Conservation (phyloP, 2,888 invertebrate species). For the Graphium colonna region DNA sequence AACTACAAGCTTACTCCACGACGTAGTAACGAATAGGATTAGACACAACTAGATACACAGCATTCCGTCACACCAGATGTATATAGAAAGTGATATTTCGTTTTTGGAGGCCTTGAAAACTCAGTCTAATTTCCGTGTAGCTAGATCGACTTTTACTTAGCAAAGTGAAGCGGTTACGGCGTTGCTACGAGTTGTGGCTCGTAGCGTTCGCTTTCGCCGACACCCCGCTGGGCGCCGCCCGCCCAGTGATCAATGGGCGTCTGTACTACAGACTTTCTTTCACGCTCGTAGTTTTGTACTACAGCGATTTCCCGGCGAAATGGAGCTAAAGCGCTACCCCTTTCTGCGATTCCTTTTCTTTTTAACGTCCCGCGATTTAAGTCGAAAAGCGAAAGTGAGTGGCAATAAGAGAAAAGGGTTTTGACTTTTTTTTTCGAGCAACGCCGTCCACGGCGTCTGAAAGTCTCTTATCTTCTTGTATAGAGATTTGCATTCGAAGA, state of each 20-base stretch:
- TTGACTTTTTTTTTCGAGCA: background rate
- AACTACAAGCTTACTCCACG: constrained; percentile 33
- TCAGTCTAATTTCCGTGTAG: background rate
- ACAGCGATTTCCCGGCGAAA: constrained; percentile 34
- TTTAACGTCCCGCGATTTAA: constrained; percentile 12
- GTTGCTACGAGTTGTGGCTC: constrained; percentile 29
- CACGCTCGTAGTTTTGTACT: constrained; percentile 52
- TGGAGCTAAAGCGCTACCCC: constrained; percentile 15
- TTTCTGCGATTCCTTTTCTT: constrained; percentile 18
- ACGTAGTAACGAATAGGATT: constrained; percentile 45
- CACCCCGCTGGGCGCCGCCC: constrained; percentile 44
- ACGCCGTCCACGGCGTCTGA: background rate
- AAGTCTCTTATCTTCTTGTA: background rate
- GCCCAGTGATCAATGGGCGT: constrained; percentile 66
- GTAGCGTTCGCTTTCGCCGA: constrained; percentile 71
- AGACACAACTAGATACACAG: constrained; percentile 28
- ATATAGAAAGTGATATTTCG: background rate
- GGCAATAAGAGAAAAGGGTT: constrained; percentile 9
- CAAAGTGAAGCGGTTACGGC: constrained; percentile 24
- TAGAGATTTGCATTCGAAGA: background rate
- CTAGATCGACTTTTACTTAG: constrained; percentile 32
- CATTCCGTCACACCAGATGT: background rate
- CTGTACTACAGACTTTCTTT: constrained; percentile 62
- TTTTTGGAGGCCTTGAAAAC: background rate
- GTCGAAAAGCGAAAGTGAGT: constrained; percentile 29